phyloP scores from a whole-genome alignment of 2,888 invertebrate species.

The Drosophila ochracea region DNA sequence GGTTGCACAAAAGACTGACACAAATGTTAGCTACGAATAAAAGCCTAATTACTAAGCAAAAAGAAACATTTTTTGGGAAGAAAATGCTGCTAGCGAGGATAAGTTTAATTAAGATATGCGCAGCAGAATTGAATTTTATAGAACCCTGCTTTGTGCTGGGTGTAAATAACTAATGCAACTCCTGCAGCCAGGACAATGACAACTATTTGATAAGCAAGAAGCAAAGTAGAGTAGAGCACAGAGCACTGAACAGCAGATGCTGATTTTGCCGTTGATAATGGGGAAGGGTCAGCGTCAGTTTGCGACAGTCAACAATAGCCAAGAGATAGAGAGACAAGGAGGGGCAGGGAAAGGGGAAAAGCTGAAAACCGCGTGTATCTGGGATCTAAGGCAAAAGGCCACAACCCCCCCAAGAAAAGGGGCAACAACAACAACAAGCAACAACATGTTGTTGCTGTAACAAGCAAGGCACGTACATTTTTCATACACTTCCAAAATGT shows the following conservation, averaged over 20 bases:
- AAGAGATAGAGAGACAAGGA: background rate
- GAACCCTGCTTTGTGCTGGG: background rate
- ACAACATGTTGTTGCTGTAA: conserved; percentile 35
- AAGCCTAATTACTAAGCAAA: conserved; percentile 3
- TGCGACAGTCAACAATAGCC: conserved; percentile 16
- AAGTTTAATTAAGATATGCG: background rate
- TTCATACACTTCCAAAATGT: conserved; percentile 5
- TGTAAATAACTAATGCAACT: conserved; percentile 16
- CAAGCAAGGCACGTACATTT: conserved; percentile 57
- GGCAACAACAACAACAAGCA: conserved; percentile 9
- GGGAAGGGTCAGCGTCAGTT: conserved; percentile 31
- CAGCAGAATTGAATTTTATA: conserved; percentile 3
- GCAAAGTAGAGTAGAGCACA: conserved; percentile 4
- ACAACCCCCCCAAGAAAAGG: conserved; percentile 10
- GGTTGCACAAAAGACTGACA: background rate
- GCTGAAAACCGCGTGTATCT: conserved; percentile 27
- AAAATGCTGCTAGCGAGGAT: background rate
- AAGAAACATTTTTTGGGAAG: background rate
- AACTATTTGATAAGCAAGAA: conserved; percentile 33
- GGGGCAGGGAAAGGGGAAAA: background rate
- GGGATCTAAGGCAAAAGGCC: conserved; percentile 38
- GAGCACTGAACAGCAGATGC: conserved; percentile 19
- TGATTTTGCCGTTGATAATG: conserved; percentile 5
- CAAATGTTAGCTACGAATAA: background rate
- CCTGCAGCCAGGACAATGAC: conserved; percentile 27